Conservation (phyloP, 2,888 invertebrate genomes). For the Drosophila suboccidentalis region DNA sequence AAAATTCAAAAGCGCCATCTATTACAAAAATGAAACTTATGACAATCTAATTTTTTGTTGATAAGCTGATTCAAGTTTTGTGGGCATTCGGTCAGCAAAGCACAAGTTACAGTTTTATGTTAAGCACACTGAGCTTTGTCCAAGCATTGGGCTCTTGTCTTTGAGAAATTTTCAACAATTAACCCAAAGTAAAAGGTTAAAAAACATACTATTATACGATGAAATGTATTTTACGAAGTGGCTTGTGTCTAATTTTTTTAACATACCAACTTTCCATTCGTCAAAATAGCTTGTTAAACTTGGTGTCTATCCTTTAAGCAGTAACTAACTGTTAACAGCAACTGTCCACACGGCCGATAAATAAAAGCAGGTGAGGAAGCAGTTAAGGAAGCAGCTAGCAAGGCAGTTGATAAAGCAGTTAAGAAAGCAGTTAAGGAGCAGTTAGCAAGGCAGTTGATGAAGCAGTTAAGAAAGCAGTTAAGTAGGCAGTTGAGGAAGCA, state of each 20-base stretch:
- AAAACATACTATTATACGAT: neutral
- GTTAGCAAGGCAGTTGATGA: too few species aligned
- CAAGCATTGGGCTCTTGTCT: neutral
- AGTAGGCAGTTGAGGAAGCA: too few species aligned
- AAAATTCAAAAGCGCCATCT: neutral
- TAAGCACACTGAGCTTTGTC: neutral
- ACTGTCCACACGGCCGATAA: too few species aligned
- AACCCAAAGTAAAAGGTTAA: neutral
- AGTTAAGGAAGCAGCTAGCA: too few species aligned
- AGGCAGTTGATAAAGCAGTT: too few species aligned
- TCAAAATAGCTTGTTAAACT: neutral
- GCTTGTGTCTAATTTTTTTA: neutral
- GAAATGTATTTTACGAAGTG: neutral
- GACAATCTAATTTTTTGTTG: neutral
- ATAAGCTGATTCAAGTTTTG: too few species aligned
- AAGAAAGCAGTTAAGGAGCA: too few species aligned
- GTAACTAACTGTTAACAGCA: too few species aligned
- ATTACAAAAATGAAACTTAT: neutral
- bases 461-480: too few species aligned
- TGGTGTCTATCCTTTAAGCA: neutral
- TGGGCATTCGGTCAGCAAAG: neutral
- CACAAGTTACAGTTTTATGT: neutral
- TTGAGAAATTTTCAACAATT: neutral
- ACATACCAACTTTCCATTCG: neutral
- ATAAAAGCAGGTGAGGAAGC: too few species aligned